These are phyloP conservation scores for Saccostrea cuccullata DNA, from an alignment of 1,140 invertebrate species.

Conservation along the genomic window DNA sequence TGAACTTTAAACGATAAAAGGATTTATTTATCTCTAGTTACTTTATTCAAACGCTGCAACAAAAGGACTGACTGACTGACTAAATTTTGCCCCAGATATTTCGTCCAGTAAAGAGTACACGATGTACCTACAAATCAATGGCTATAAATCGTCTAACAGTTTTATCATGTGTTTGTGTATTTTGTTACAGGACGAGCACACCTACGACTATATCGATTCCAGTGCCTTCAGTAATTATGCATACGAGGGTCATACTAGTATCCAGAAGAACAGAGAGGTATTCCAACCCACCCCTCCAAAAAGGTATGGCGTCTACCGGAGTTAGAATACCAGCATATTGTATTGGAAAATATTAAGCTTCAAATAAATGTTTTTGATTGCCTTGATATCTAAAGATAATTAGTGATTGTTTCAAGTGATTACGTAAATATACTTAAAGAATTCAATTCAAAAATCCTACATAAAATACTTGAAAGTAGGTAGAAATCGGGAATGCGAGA, in stretches of 20 bases:
- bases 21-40: too few relatives aligned
- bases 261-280: background rate
- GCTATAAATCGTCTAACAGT: too few relatives aligned
- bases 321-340: background rate
- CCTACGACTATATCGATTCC: background rate
- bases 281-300: background rate
- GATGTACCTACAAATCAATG: too few relatives aligned
- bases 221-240: background rate
- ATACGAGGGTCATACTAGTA: background rate
- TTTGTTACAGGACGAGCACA: background rate
- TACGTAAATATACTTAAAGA: background rate
- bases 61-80: too few relatives aligned
- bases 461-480: too few relatives aligned
- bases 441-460: background rate
- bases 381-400: background rate
- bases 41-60: too few relatives aligned
- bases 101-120: too few relatives aligned
- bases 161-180: too few relatives aligned
- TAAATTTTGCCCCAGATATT: too few relatives aligned
- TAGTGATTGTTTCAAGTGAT: background rate
- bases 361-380: background rate
- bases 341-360: background rate
- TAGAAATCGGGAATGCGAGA: too few relatives aligned
- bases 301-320: background rate
- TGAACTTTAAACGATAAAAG: too few relatives aligned